phyloP scores from a whole-genome alignment of 2,888 invertebrate genomes.

The Macrophya annulata region DNA sequence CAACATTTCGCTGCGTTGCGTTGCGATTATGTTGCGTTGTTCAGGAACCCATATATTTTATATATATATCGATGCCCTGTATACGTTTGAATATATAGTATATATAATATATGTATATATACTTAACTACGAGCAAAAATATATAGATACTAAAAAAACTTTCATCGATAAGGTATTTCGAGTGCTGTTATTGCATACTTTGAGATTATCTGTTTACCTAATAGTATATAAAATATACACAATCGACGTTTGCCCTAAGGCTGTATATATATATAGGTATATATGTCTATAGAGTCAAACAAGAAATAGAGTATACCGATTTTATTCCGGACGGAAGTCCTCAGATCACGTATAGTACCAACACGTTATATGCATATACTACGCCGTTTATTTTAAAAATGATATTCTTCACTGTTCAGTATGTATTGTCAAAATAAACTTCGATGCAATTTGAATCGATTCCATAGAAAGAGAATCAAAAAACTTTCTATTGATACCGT shows the following conservation, averaged over 20 bases:
- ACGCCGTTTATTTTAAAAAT: slow-evolving; percentile 30
- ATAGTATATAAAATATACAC: slow-evolving; percentile 20
- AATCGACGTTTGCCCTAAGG: not conserved
- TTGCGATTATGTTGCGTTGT: not conserved
- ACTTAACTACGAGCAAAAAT: slow-evolving; percentile 47
- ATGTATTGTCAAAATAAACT: not conserved
- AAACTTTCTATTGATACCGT: not conserved
- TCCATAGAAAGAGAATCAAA: not conserved
- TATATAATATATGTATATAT: too few relatives aligned
- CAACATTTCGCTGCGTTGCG: slow-evolving; percentile 21
- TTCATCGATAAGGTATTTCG: slow-evolving; percentile 41
- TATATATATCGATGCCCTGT: slow-evolving; percentile 50
- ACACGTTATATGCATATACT: not conserved
- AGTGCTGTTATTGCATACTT: not conserved
- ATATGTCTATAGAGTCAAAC: not conserved
- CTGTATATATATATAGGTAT: too few relatives aligned
- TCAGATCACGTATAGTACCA: not conserved
- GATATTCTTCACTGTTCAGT: not conserved
- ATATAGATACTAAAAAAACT: not conserved
- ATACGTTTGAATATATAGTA: not conserved
- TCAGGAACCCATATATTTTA: slow-evolving; percentile 18
- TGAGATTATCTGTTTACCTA: not conserved
- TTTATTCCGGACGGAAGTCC: slow-evolving; percentile 24
- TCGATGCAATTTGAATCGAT: not conserved
- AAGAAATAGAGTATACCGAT: not conserved